Evolutionary conservation across 1,140 invertebrate species (phyloP).

Genomic region (Papilio polyxenes): DNA sequence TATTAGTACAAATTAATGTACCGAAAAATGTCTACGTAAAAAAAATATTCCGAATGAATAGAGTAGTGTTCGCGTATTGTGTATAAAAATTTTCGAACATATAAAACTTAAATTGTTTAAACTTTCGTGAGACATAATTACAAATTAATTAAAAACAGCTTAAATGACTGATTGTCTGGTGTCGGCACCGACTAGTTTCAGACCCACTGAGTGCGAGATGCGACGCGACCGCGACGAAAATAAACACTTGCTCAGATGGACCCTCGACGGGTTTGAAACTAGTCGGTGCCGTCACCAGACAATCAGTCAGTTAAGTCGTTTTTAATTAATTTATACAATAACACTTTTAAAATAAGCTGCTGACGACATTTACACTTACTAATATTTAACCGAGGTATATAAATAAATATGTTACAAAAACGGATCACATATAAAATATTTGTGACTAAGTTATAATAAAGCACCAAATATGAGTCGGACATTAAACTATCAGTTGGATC

Average conservation of each 20-base stretch:
- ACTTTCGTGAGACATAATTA: too few species aligned
- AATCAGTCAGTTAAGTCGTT: too few species aligned
- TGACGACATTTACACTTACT: neutral
- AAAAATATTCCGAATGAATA: neutral
- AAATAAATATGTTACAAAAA: conserved; percentile 32
- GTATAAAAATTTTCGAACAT: neutral
- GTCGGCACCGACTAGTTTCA: too few species aligned
- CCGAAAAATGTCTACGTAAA: neutral
- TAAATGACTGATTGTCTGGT: too few species aligned
- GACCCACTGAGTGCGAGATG: too few species aligned
- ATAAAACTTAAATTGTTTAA: too few species aligned
- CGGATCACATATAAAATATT: conserved; percentile 23
- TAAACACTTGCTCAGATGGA: too few species aligned
- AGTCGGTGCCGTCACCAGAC: too few species aligned
- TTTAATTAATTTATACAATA: neutral
- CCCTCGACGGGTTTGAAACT: too few species aligned
- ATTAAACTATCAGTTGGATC: neutral
- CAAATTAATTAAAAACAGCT: too few species aligned
- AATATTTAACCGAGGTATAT: conserved; percentile 2
- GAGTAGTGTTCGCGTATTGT: conserved; percentile 17
- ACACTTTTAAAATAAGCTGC: neutral
- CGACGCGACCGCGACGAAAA: too few species aligned
- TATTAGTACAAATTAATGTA: neutral
- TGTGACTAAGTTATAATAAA: conserved; percentile 17
- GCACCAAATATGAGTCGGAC: neutral